A percentile compares a stretch with the other conserved stretches of the same genome.
phyloP scores from a whole-genome alignment of 2,113 vertebrate species.

The Astatoreochromis straeleni region DNA sequence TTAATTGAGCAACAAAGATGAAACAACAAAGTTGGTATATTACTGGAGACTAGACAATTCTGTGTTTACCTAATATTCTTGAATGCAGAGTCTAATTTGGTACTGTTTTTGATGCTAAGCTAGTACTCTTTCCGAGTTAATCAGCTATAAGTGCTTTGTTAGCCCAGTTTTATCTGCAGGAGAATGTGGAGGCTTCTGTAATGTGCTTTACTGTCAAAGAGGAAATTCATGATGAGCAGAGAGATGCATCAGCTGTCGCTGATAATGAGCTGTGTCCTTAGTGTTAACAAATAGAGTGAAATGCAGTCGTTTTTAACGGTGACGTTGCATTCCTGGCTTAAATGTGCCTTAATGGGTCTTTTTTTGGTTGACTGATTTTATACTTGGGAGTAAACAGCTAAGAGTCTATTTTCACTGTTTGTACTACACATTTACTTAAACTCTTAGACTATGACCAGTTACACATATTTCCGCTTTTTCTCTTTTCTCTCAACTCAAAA shows the following conservation, averaged over 20 bases:
- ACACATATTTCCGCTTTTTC: not conserved
- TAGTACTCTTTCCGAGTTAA: not conserved
- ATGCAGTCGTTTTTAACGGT: not conserved
- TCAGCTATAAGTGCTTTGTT: not conserved
- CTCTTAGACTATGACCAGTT: not conserved
- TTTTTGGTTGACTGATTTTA: not conserved
- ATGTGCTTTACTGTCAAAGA: not conserved
- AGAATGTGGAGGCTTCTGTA: not conserved
- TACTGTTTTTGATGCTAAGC: not conserved
- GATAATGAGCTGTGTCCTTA: not conserved
- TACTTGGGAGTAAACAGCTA: not conserved
- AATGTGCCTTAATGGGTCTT: not conserved
- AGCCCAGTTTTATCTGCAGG: not conserved
- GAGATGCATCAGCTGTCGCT: not conserved
- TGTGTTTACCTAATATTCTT: not conserved
- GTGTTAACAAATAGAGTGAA: not conserved
- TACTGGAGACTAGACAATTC: not conserved
- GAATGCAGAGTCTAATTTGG: not conserved
- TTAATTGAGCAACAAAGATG: not conserved
- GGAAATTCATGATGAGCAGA: not conserved
- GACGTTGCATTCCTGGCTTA: not conserved
- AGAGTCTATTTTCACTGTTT: not conserved
- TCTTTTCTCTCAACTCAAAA: not conserved
- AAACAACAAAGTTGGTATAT: not conserved
- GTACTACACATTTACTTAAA: not conserved